A percentile compares a stretch with the other conserved stretches of the same genome.
Evolutionary conservation across 2,113 vertebrate genomes (phyloP).

Genomic region (Poicephalus meyeri): DNA sequence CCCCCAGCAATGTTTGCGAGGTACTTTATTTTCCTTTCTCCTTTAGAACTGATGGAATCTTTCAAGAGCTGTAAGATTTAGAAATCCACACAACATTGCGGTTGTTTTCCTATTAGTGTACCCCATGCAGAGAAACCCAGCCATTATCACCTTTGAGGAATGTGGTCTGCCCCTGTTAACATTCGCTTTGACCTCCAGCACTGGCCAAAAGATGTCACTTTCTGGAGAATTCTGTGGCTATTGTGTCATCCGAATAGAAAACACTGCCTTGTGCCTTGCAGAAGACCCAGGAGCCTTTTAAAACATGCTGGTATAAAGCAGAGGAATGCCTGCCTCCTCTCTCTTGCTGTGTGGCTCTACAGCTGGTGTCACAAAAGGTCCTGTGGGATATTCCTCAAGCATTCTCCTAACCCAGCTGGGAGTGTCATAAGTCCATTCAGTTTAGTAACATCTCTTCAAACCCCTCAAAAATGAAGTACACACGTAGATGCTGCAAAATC

Average conservation of each 20-base stretch:
- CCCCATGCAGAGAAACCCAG: slow-evolving; percentile 78
- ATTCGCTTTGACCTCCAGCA: slow-evolving; percentile 80
- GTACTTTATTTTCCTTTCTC: neutral
- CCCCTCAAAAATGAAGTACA: neutral
- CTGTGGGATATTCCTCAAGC: neutral
- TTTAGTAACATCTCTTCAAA: neutral
- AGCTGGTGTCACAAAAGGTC: neutral
- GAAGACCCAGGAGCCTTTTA: neutral
- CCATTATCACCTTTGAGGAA: slow-evolving; percentile 87
- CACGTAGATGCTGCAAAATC: accelerated
- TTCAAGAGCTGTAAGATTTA: slow-evolving; percentile 61
- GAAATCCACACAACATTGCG: neutral
- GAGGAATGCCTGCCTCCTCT: neutral
- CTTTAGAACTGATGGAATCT: slow-evolving; percentile 58
- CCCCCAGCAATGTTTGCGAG: neutral
- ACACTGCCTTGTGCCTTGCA: neutral
- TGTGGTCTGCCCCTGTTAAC: slow-evolving; percentile 79
- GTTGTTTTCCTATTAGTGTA: slow-evolving; percentile 77
- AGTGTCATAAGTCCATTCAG: neutral
- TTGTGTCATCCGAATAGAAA: neutral
- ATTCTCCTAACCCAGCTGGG: neutral
- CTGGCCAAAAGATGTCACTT: slow-evolving; percentile 72
- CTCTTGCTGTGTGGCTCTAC: neutral
- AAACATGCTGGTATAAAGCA: neutral
- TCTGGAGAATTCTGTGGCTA: slow-evolving; percentile 25